Evolutionary conservation across 2,113 vertebrate genomes (phyloP).

Genomic region (Neolamprologus devosi): DNA sequence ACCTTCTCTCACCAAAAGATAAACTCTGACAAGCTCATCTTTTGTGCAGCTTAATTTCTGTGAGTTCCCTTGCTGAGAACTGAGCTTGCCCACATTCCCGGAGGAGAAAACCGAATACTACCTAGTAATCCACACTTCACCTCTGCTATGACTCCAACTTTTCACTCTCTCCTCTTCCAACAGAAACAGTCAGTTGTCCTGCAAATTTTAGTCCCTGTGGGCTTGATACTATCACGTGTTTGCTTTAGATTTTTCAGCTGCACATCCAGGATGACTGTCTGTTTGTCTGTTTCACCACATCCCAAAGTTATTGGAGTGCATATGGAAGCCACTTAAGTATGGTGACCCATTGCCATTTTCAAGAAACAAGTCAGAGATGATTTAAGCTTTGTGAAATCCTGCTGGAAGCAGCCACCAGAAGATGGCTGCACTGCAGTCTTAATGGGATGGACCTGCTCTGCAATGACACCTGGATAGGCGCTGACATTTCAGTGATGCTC

Average conservation of each 20-base stretch:
- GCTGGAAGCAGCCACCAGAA: not conserved
- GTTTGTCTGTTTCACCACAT: not conserved
- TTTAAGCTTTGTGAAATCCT: not conserved
- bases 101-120: not conserved
- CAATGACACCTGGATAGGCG: rapidly evolving
- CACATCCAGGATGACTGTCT: not conserved
- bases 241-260: not conserved
- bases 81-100: not conserved
- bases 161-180: not conserved
- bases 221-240: not conserved
- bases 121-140: not conserved
- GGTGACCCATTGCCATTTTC: not conserved
- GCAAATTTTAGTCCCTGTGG: not conserved
- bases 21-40: not conserved
- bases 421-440: not conserved
- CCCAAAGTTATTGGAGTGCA: not conserved
- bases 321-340: not conserved
- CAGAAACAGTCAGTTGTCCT: not conserved
- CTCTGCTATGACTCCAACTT: not conserved
- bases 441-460: not conserved
- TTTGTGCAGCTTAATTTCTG: not conserved
- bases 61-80: not conserved
- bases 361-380: not conserved
- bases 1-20: not conserved
- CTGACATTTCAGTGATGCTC: not conserved